Evolutionary conservation across 2,888 invertebrate genomes (phyloP).

Genomic region (Nyleta sp.): DNA sequence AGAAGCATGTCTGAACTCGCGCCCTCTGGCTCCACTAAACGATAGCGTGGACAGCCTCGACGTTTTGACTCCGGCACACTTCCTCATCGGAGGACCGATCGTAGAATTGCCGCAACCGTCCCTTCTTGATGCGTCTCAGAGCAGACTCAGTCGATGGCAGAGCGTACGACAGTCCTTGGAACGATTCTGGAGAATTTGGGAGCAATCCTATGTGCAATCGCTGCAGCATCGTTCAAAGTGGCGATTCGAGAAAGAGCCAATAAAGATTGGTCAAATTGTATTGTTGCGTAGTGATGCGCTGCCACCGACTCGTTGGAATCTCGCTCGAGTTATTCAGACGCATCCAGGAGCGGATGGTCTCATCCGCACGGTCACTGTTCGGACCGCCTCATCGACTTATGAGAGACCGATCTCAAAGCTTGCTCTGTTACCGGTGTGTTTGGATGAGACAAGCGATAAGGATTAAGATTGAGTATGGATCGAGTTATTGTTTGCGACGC

Average conservation of each 20-base stretch:
- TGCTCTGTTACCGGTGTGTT: too few relatives aligned
- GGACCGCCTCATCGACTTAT: too few relatives aligned
- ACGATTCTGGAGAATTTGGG: conserved; percentile 1
- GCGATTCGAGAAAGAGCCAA: neutral
- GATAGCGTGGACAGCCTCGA: neutral
- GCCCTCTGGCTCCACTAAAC: neutral
- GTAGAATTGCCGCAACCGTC: conserved; percentile 1
- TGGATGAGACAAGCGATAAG: too few relatives aligned
- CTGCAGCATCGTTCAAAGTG: conserved; percentile 23
- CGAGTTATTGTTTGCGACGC: too few relatives aligned
- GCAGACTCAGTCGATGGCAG: neutral
- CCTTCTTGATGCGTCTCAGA: neutral
- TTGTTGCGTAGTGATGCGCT: neutral
- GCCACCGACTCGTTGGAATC: conserved; percentile 21
- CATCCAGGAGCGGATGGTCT: too few relatives aligned
- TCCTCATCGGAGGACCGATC: conserved; percentile 3
- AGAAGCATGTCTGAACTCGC: conserved; percentile 6
- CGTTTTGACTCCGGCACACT: conserved; percentile 11
- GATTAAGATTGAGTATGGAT: too few relatives aligned
- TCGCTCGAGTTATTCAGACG: too few relatives aligned
- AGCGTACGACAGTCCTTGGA: neutral
- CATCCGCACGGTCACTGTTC: too few relatives aligned
- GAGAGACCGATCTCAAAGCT: too few relatives aligned
- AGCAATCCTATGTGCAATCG: conserved; percentile 14
- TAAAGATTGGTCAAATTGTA: conserved; percentile 14